Evolutionary conservation across 2,888 invertebrate genomes (phyloP).

Genomic region (Argyresthia albistria): DNA sequence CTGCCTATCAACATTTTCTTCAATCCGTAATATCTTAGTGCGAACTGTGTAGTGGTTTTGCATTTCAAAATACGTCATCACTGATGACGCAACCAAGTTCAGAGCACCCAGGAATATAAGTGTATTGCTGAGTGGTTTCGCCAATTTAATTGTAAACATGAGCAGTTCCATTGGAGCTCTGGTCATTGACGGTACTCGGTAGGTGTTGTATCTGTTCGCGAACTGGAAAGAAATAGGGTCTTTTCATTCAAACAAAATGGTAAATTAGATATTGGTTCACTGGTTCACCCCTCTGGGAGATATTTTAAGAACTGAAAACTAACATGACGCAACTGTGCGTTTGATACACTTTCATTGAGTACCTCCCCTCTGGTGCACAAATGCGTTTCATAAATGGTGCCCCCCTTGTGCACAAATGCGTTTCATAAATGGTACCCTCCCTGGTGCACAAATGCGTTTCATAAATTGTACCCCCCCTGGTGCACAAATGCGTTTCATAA

Average conservation of each 20-base stretch:
- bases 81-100: constrained; percentile 69
- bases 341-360: no score
- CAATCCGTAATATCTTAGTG: constrained; percentile 43
- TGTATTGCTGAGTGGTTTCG: constrained; percentile 63
- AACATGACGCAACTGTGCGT: no score
- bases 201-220: constrained; percentile 74
- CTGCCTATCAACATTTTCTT: constrained; percentile 20
- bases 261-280: not conserved
- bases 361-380: no score
- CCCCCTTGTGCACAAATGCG: no score
- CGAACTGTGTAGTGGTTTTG: constrained; percentile 54
- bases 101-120: constrained; percentile 54
- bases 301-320: no score
- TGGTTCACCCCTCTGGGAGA: no score
- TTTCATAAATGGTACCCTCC: no score
- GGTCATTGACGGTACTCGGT: constrained; percentile 74
- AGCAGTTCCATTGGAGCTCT: constrained; percentile 69
- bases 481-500: no score
- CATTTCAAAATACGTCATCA: constrained; percentile 75
- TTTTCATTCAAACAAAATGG: not conserved
- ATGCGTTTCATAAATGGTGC: no score
- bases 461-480: no score
- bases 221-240: constrained; percentile 61
- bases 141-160: constrained; percentile 61
- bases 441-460: no score